These are phyloP conservation scores for Papilio polytes DNA, from an alignment of 1,140 invertebrate species.

Conservation along the genomic window DNA sequence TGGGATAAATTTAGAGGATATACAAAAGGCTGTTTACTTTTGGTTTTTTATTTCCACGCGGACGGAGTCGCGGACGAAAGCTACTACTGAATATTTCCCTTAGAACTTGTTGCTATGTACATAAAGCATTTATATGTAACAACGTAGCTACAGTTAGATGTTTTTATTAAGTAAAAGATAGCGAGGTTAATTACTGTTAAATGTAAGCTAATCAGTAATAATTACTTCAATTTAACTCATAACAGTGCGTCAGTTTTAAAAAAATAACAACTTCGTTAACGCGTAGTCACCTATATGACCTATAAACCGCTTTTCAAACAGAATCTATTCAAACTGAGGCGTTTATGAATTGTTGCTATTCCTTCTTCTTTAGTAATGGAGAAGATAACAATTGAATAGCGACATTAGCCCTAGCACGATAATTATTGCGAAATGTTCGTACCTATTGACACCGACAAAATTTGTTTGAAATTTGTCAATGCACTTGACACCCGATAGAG, in stretches of 20 bases:
- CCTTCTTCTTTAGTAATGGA: background rate
- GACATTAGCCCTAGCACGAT: no score
- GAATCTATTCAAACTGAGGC: background rate
- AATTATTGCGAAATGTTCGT: no score
- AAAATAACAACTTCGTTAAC: background rate
- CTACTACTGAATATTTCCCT: background rate
- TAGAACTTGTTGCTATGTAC: background rate
- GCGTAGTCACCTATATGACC: background rate
- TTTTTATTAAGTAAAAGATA: background rate
- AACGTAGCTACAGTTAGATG: background rate
- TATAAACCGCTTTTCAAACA: background rate
- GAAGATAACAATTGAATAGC: background rate
- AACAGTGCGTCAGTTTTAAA: background rate
- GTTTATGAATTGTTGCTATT: background rate
- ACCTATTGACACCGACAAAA: no score
- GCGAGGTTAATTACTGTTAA: background rate
- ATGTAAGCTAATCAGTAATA: conserved; percentile 1
- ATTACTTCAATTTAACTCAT: background rate
- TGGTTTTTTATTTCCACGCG: no score
- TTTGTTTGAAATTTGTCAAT: no score
- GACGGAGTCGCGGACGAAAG: no score
- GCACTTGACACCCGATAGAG: no score
- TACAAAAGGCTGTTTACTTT: no score
- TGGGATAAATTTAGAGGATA: no score
- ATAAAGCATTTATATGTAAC: background rate